A percentile compares a stretch with the other conserved stretches of the same genome.
These are phyloP conservation scores for Frankliniella intonsa DNA, from an alignment of 2,888 invertebrate species.

Conservation along the genomic window DNA sequence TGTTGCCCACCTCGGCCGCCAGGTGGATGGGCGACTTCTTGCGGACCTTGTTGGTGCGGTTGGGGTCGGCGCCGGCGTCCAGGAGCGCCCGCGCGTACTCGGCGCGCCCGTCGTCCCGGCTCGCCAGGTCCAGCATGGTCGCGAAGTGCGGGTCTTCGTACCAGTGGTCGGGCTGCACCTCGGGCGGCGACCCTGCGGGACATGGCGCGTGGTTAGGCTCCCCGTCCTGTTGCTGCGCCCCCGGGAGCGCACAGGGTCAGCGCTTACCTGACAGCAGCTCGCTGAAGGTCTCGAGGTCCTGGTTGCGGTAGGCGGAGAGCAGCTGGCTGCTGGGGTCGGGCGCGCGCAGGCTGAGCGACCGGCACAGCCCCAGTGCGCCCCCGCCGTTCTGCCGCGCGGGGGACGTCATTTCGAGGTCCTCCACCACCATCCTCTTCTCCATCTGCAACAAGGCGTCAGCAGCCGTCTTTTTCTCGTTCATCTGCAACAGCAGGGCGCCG, in stretches of 20 bases:
- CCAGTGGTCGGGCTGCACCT: constrained; percentile 53
- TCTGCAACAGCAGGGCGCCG: neutral
- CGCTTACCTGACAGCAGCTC: constrained; percentile 45
- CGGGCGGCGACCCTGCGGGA: constrained; percentile 15
- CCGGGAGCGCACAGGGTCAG: neutral
- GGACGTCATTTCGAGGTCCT: constrained; percentile 50
- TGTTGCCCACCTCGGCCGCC: constrained; percentile 55
- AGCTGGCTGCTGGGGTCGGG: constrained; percentile 46
- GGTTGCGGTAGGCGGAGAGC: constrained; percentile 52
- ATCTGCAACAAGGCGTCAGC: neutral
- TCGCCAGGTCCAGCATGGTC: constrained; percentile 58
- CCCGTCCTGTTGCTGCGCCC: neutral
- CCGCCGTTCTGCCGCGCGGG: constrained; percentile 48
- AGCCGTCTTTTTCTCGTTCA: no score
- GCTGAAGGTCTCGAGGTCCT: constrained; percentile 52
- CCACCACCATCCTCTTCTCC: constrained; percentile 34
- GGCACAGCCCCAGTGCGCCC: constrained; percentile 44
- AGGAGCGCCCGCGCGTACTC: constrained; percentile 57
- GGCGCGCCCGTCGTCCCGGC: constrained; percentile 49
- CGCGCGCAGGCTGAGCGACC: constrained; percentile 36
- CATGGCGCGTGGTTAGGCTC: neutral
- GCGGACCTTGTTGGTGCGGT: constrained; percentile 53
- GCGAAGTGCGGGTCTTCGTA: constrained; percentile 57
- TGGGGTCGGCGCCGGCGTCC: constrained; percentile 58
- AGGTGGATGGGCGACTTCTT: constrained; percentile 63